These are phyloP conservation scores for Pogonomyrmex californicus DNA, from an alignment of 1,140 invertebrate genomes.

Conservation along the genomic window DNA sequence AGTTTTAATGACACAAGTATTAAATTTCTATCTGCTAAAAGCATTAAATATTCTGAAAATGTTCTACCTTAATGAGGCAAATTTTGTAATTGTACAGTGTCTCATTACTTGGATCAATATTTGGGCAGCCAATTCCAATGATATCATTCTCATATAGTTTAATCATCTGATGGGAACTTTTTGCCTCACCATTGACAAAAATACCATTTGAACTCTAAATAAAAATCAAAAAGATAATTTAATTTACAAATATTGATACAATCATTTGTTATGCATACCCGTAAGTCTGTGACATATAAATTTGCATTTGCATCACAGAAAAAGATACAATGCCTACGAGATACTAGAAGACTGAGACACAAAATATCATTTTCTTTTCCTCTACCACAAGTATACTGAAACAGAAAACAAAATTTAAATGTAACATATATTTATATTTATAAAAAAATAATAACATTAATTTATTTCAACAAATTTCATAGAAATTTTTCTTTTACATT, in stretches of 20 bases:
- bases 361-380: conserved; percentile 72
- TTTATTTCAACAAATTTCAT: not conserved
- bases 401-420: conserved; percentile 33
- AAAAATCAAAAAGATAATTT: not conserved
- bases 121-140: conserved; percentile 76
- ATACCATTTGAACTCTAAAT: conserved; percentile 79
- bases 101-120: conserved; percentile 1
- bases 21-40: not conserved
- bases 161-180: conserved; percentile 34
- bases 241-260: conserved; percentile 8
- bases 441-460: not conserved
- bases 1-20: conserved; percentile 2
- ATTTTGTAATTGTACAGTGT: conserved; percentile 71
- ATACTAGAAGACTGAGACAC: conserved; percentile 73
- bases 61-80: conserved; percentile 21
- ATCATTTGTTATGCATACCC: conserved; percentile 63
- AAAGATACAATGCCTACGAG: conserved; percentile 79
- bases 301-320: conserved; percentile 28
- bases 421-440: not conserved
- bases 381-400: conserved; percentile 79
- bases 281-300: conserved; percentile 73
- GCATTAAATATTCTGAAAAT: not conserved
- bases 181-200: conserved; percentile 68
- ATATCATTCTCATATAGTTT: conserved; percentile 69
- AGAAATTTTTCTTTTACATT: not conserved